These are phyloP conservation scores for Aphelocoma californica DNA, from an alignment of 2,797 vertebrate species.

Conservation along the genomic window DNA sequence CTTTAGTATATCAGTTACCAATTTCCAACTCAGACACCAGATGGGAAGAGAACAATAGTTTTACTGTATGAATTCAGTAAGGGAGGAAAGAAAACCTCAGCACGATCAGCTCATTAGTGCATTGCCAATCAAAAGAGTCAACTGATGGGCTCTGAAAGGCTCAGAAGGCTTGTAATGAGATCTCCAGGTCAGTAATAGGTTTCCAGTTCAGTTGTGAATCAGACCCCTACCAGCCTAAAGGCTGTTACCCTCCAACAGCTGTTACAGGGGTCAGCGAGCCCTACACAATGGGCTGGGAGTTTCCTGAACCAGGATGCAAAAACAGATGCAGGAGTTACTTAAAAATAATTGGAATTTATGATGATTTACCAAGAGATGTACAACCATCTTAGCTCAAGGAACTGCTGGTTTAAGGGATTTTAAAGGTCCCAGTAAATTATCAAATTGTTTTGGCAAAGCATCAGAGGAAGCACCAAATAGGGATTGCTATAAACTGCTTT, in stretches of 20 bases:
- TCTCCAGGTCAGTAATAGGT: neutral
- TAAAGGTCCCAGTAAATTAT: neutral
- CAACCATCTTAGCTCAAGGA: neutral
- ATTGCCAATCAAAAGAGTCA: constrained; percentile 6
- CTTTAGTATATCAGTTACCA: constrained; percentile 17
- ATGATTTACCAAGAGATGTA: neutral
- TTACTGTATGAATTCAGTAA: constrained; percentile 32
- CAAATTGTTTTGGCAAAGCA: neutral
- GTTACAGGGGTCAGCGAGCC: neutral
- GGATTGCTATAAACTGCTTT: neutral
- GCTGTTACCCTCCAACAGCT: neutral
- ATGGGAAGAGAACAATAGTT: constrained; percentile 58
- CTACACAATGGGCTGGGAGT: neutral
- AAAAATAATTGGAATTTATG: neutral
- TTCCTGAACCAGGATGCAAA: neutral
- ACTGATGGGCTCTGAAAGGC: constrained; percentile 11
- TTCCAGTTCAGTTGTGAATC: constrained; percentile 1
- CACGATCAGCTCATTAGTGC: constrained; percentile 42
- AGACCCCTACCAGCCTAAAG: neutral
- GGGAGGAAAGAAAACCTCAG: constrained; percentile 38
- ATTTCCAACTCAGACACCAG: constrained; percentile 55
- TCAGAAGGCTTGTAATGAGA: constrained; percentile 3
- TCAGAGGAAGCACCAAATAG: neutral
- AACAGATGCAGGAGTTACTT: neutral
- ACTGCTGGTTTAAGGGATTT: neutral